phyloP scores from a whole-genome alignment of 2,888 invertebrate species.

The Drosophila kuntzei region DNA sequence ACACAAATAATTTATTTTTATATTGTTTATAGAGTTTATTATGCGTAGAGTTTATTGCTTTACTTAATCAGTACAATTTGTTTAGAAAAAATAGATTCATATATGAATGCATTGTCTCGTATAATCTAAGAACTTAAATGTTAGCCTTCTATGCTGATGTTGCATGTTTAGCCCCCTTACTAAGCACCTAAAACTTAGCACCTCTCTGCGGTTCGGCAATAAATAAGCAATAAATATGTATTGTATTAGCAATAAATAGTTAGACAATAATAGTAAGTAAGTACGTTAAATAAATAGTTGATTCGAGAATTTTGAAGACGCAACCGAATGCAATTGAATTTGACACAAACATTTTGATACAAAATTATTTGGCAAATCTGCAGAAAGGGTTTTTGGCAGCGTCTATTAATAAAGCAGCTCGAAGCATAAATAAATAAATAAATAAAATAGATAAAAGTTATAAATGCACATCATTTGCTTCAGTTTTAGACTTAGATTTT shows the following conservation, averaged over 20 bases:
- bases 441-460: slow-evolving; percentile 61
- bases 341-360: slow-evolving; percentile 83
- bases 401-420: slow-evolving; percentile 43
- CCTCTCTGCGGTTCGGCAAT: slow-evolving; percentile 63
- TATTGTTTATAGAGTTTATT: slow-evolving; percentile 67
- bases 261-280: slow-evolving; percentile 44
- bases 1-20: slow-evolving; percentile 20
- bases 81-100: slow-evolving; percentile 70
- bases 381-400: slow-evolving; percentile 25
- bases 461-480: slow-evolving; percentile 71
- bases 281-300: slow-evolving; percentile 60
- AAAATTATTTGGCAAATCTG: slow-evolving; percentile 82
- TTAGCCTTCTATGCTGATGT: slow-evolving; percentile 42
- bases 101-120: slow-evolving; percentile 32
- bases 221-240: slow-evolving; percentile 43
- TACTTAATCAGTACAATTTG: slow-evolving; percentile 84
- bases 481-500: slow-evolving; percentile 64
- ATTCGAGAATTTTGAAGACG: slow-evolving; percentile 38
- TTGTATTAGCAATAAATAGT: slow-evolving; percentile 59
- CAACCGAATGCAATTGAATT: slow-evolving; percentile 58
- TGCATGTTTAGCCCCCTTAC: slow-evolving; percentile 34
- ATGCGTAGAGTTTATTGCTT: slow-evolving; percentile 73
- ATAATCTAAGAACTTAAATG: slow-evolving; percentile 46
- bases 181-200: slow-evolving; percentile 66
- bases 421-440: slow-evolving; percentile 61